Base-by-base conservation (phyloP, 1,140 invertebrate species). In the Papilio aristodemus region DNA sequence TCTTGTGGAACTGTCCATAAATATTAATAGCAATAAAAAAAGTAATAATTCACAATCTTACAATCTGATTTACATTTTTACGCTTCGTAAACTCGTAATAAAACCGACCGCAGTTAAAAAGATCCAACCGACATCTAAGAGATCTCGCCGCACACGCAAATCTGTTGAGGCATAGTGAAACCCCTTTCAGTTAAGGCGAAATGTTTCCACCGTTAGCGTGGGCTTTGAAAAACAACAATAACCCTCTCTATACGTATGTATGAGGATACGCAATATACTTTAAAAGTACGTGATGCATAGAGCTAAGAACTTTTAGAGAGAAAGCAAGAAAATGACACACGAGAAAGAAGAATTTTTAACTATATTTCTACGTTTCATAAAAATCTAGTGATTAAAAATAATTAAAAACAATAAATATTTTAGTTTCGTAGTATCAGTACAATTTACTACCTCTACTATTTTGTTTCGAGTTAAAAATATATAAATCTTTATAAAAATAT, bases 221-320 rank as follows among this genome's bases (percentile, higher is more conserved):
- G 76, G 78, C 86, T 87, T 90, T 90, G 81, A 83, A 87, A 88
- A 86, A 89, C 86, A 91, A 91, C 89, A 91, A 91, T 91, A 85
- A 84, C 79, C 78, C 81, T 72, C 78, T 73, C 72, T 80, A 77
- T 84, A 84, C 69, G 82, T 88, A 86, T 87, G 82, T 85, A 85
- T 85, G 84, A 84, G 84, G 80, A 88, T 84, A 85, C 85, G 86
- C 84, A 91, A 89, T 89, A 87, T 85, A 85, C 85, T 87, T 85
- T 85, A 83, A 83, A 86, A 85, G 80, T 85, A 80, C 81, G 71
- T 68, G 60, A 27, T 67, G 38, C 59, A 72, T 69, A 87, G 84
- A 89, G 68, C 37, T 63, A 73, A 25, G 10, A 54, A 54, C 19
- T 54, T 54, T 22, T 4, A 54, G 46, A 54, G 11, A 9, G 46